Base-by-base conservation (phyloP, 2,113 vertebrate species). In the Steatornis caripensis region DNA sequence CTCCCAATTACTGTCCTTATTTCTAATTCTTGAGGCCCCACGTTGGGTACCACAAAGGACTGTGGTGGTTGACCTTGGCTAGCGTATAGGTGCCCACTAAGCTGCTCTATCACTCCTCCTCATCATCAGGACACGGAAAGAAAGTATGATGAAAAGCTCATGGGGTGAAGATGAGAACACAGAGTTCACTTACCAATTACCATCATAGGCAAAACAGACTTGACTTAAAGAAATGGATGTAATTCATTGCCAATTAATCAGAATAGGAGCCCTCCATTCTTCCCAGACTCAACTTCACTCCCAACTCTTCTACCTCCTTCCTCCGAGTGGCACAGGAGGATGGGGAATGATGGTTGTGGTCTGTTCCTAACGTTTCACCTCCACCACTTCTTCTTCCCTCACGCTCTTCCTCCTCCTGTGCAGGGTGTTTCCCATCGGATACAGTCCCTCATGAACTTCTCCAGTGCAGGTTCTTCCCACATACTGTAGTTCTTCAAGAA, bases 341-440 rank as follows among this genome's bases (percentile, higher is more conserved):
- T 57, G 6, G 7, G 24, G 60, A 78, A 68, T 21, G 6, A 89
- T 6, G 17, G 19, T 15, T 86, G 24, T 3, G 5, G 30, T 32
- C 46, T 62, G 26, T 48, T 92, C 34, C 36, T 66, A 71, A 66
- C 0, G 5, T 20, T 57, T 76, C 1, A 1, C 12, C 46, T 48
- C 16, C 60, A n/a, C 65, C 79, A 43, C 23, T 68, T 4, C 20
- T 78, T 87, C 45, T 77, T 68, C 22, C 22, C 53, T 91, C 22
- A 41, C 0, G 0, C 10, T 53, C 16, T 43, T 76, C 14, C 34
- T 34, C 45, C 32, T 93, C 23, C 71, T n/a, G 1, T 8, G 29
- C 57, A 17, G 22, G 41, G 8, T 57, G 36, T 12, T 9, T 41
- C 34, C 29, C 29, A 41, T 26, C 19, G 13, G 30, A 82, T 45